Evolutionary conservation across 2,113 vertebrate species (phyloP).

Genomic region (Colius striatus): DNA sequence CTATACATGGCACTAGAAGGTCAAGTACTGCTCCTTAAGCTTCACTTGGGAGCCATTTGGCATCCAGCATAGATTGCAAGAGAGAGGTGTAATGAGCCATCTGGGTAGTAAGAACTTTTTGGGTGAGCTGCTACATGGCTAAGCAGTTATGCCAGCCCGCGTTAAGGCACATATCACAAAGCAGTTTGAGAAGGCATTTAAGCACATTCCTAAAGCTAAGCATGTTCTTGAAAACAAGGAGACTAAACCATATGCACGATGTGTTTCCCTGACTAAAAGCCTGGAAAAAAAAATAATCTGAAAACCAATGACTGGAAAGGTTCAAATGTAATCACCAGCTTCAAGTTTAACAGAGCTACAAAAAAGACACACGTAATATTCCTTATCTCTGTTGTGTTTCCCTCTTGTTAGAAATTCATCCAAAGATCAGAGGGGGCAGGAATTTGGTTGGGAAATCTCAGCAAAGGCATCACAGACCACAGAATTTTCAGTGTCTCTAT

Average conservation of each 20-base stretch:
- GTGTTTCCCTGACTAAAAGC: slow-evolving; percentile 34
- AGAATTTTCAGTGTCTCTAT: not conserved
- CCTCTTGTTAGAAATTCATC: not conserved
- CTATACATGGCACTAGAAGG: not conserved
- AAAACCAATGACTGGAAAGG: slow-evolving; percentile 13
- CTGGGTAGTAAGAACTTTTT: slow-evolving; percentile 15
- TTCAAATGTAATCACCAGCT: slow-evolving; percentile 7
- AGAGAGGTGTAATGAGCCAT: slow-evolving; percentile 51
- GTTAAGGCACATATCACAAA: slow-evolving; percentile 15
- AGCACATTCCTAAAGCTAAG: not conserved
- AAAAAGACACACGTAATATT: not conserved
- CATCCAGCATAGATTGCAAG: not conserved
- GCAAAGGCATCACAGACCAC: not conserved
- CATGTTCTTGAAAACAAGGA: slow-evolving; percentile 23
- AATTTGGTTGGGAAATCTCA: not conserved
- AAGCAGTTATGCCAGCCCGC: not conserved
- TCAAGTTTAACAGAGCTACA: not conserved
- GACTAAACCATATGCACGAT: not conserved
- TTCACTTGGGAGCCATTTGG: slow-evolving; percentile 31
- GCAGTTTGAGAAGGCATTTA: slow-evolving; percentile 34
- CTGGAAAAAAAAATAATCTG: not conserved
- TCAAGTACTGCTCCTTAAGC: not conserved
- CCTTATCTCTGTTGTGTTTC: not conserved
- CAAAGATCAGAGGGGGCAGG: not conserved
- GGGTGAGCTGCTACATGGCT: slow-evolving; percentile 23